Base-by-base conservation (phyloP, 1,140 invertebrate genomes). In the Penaeus japonicus region DNA sequence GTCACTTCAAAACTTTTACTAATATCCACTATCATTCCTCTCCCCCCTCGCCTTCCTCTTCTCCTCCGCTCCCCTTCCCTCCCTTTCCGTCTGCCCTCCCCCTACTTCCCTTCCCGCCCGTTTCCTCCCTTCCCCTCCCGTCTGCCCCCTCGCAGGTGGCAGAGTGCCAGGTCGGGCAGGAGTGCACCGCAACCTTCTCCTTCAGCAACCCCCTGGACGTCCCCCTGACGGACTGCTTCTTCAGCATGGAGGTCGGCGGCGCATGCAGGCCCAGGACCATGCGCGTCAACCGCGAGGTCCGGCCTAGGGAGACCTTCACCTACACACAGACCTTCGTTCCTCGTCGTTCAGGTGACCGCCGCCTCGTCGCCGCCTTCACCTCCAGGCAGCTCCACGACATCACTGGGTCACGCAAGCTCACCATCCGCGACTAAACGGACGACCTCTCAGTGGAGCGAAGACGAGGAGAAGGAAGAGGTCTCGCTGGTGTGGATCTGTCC, bases 391-490 rank as follows among this genome's bases (percentile, higher is more conserved):
- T 92, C 2, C 90, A 90, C 35, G 90, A 92, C 81, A 84, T 91
- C 15, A 86, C 85, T 54, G 92, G 91, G 17, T 91, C 91, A 4
- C 91, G 89, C 75, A 92, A 91, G 27, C 87, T 93, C n/a, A 92
- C 91, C 35, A 92, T 94, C 65, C 54, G 84, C 4, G 89, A 89
- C 59, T 89, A 89, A 55, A 73, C 62, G 18, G n/a, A 24, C 54
- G 39, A 2, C 5, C 47, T n/a, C 18, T 1, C 24, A n/a, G 18
- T 2, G 78, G 17, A 20, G 47, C 22, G 55, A 54, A 2, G 22
- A 15, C 17, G 20, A 55, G 47, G 24, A 24, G 24, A 27, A 73
- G 22, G 24, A 27, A 73, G 24, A 73, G 70, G 47, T 47, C 47
- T 47, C 47, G 47, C 47, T 47, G 47, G 47, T 47, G 47, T 47